Conservation (phyloP, 2,888 invertebrate species). For the Cerastis leucographa region DNA sequence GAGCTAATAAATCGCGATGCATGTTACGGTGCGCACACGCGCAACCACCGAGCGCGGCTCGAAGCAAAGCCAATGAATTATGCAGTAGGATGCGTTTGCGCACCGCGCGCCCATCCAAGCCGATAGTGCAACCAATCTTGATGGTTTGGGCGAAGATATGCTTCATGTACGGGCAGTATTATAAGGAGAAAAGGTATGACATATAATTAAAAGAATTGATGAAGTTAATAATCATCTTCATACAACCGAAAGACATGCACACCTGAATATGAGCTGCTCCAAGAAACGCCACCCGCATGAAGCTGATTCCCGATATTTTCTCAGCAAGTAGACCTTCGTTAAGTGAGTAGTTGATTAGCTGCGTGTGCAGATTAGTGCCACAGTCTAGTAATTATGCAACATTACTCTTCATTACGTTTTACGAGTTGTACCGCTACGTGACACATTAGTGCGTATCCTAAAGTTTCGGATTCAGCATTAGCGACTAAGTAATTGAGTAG, state of each 20-base stretch:
- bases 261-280: background rate
- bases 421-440: constrained; percentile 5
- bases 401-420: background rate
- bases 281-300: background rate
- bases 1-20: constrained; percentile 37
- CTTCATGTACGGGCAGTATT: background rate
- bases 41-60: constrained; percentile 39
- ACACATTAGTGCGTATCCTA: background rate
- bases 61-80: constrained; percentile 65
- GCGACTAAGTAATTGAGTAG: background rate
- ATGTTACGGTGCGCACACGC: constrained; percentile 38
- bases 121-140: constrained; percentile 26
- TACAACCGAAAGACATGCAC: background rate
- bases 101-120: constrained; percentile 24
- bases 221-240: no score
- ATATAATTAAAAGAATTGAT: no score
- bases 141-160: constrained; percentile 24
- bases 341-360: background rate
- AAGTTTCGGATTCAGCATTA: background rate
- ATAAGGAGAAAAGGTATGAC: background rate
- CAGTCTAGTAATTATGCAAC: background rate
- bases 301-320: background rate
- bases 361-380: background rate
- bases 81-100: constrained; percentile 60
- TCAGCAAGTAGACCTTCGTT: background rate